Percentiles rank a stretch among this genome's conserved stretches.
These are phyloP conservation scores for Pseudomyrmex gracilis DNA, from an alignment of 1,140 invertebrate species.

Conservation along the genomic window DNA sequence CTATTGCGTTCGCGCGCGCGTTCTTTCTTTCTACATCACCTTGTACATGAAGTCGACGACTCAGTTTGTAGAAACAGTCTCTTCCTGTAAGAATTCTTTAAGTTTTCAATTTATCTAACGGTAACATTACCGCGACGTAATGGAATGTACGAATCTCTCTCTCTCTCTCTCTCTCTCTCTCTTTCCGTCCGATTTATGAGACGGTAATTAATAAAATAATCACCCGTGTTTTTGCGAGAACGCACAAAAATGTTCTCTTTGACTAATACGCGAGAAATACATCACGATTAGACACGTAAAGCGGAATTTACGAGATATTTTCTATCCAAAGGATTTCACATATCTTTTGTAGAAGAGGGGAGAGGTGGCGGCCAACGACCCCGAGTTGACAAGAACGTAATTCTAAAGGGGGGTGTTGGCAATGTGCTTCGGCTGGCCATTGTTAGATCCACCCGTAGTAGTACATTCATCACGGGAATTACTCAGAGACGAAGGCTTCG, in stretches of 20 bases:
- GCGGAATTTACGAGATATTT: background rate
- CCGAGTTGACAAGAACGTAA: constrained; percentile 18
- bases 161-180: background rate
- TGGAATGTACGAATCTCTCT: background rate
- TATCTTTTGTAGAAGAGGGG: too few species aligned
- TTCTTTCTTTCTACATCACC: background rate
- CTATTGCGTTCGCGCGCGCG: background rate
- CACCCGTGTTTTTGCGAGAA: too few species aligned
- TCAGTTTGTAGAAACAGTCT: background rate
- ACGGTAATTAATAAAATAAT: background rate
- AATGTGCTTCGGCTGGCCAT: constrained; percentile 43
- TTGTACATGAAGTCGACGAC: background rate
- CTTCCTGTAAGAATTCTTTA: background rate
- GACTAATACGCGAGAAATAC: too few species aligned
- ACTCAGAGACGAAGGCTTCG: constrained; percentile 22
- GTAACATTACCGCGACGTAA: background rate
- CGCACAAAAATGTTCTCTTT: background rate
- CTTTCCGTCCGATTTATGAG: background rate
- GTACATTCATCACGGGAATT: constrained; percentile 65
- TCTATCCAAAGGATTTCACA: background rate
- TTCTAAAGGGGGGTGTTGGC: constrained; percentile 4
- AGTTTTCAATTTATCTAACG: background rate
- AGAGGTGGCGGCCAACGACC: background rate
- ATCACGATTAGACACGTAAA: too few species aligned
- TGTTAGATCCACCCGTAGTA: constrained; percentile 58